Conservation (phyloP, 1,140 invertebrate genomes). For the Elysia chlorotica region DNA sequence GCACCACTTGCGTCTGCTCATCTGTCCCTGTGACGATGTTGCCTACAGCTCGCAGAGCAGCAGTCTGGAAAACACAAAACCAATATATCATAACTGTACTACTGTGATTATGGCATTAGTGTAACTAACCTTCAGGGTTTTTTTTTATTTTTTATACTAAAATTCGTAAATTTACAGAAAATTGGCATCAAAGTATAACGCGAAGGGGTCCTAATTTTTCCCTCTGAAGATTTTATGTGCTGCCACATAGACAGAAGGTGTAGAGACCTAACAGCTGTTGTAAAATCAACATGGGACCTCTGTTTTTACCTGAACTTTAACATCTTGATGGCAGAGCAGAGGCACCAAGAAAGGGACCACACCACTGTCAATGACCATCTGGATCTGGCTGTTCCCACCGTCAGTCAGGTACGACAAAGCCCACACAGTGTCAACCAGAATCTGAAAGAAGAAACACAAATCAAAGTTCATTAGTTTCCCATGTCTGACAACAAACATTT, state of each 20-base stretch:
- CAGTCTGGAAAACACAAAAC: conserved; percentile 74
- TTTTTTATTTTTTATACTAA: neutral
- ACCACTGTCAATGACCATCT: conserved; percentile 96
- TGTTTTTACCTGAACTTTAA: conserved; percentile 74
- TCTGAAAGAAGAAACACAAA: too few species aligned
- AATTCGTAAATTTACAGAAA: neutral
- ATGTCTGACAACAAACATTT: too few species aligned
- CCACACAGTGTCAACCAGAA: conserved; percentile 99
- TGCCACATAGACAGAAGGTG: too few species aligned
- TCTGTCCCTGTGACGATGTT: conserved; percentile 99
- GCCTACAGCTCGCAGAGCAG: conserved; percentile 93
- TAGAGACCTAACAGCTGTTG: too few species aligned
- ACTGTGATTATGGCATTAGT: too few species aligned
- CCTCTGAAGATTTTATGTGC: too few species aligned
- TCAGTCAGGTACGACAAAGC: conserved; percentile 98
- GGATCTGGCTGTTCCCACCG: conserved; percentile 97
- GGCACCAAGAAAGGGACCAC: conserved; percentile 95
- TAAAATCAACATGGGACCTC: neutral
- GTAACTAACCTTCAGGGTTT: too few species aligned
- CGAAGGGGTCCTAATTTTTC: too few species aligned
- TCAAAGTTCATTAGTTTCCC: too few species aligned
- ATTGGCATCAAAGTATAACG: neutral
- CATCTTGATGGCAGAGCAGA: conserved; percentile 92
- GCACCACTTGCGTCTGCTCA: conserved; percentile 94
- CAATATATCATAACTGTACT: too few species aligned